Evolutionary conservation across 1,140 invertebrate genomes (phyloP).

Genomic region (Argopecten irradians): DNA sequence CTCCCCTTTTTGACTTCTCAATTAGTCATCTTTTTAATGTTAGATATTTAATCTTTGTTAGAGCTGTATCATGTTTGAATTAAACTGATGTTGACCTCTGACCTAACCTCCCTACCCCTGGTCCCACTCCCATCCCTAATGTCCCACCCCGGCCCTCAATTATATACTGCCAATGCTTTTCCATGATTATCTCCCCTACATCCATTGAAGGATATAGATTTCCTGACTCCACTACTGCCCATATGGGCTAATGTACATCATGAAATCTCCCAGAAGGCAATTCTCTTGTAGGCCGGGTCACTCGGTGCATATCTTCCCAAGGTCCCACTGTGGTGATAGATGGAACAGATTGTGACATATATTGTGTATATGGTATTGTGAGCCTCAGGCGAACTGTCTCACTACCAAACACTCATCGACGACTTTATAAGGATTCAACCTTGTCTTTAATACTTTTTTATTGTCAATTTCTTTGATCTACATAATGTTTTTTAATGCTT

Average conservation of each 20-base stretch:
- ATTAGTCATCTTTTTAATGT: too few relatives aligned
- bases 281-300: neutral
- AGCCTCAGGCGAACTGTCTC: neutral
- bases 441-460: neutral
- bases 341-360: slow-evolving; percentile 13
- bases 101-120: too few relatives aligned
- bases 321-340: neutral
- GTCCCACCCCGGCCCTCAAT: neutral
- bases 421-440: neutral
- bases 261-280: neutral
- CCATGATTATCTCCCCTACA: neutral
- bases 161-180: too few relatives aligned
- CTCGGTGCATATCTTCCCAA: slow-evolving; percentile 7
- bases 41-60: too few relatives aligned
- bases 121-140: too few relatives aligned
- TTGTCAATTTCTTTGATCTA: neutral
- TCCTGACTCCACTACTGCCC: neutral
- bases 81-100: too few relatives aligned
- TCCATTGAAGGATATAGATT: neutral
- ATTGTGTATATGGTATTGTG: neutral
- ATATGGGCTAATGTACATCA: neutral
- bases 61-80: too few relatives aligned
- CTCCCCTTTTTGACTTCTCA: too few relatives aligned
- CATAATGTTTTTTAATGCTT: neutral
- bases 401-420: neutral